Evolutionary conservation across 2,888 invertebrate genomes (phyloP).

Genomic region (Neoascia interrupta): DNA sequence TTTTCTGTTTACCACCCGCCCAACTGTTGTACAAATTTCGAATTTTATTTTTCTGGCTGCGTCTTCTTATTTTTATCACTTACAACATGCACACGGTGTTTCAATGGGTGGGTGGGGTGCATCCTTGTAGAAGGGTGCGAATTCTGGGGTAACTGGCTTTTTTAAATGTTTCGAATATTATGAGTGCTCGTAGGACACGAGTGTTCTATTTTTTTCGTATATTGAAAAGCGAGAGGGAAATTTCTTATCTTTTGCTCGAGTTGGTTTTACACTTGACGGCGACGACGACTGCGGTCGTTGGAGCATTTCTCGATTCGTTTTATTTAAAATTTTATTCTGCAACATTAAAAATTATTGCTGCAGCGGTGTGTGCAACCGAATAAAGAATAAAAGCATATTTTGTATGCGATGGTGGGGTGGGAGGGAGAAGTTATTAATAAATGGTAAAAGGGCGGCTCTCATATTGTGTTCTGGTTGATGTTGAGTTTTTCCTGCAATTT

Average conservation of each 20-base stretch:
- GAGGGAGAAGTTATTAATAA: too few relatives aligned
- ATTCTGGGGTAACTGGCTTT: constrained; percentile 25
- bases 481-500: too few relatives aligned
- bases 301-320: constrained; percentile 11
- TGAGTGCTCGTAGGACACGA: constrained; percentile 20
- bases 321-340: constrained; percentile 20
- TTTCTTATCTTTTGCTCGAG: constrained; percentile 51
- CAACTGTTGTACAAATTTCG: constrained; percentile 67
- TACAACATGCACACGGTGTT: constrained; percentile 52
- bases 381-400: too few relatives aligned
- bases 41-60: constrained; percentile 64
- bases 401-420: too few relatives aligned
- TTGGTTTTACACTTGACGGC: constrained; percentile 46
- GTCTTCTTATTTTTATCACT: constrained; percentile 68
- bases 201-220: too few relatives aligned
- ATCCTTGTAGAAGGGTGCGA: constrained; percentile 9
- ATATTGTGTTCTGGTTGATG: too few relatives aligned
- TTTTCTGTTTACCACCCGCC: constrained; percentile 68
- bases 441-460: too few relatives aligned
- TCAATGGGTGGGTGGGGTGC: constrained; percentile 26
- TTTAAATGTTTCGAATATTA: constrained; percentile 63
- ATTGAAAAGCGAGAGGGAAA: constrained; percentile 20
- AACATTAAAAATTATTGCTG: constrained; percentile 45
- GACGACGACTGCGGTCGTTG: constrained; percentile 21
- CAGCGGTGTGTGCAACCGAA: constrained; percentile 30